These are phyloP conservation scores for Okapia johnstoni DNA, from an alignment of 2,113 vertebrate species.

Conservation along the genomic window DNA sequence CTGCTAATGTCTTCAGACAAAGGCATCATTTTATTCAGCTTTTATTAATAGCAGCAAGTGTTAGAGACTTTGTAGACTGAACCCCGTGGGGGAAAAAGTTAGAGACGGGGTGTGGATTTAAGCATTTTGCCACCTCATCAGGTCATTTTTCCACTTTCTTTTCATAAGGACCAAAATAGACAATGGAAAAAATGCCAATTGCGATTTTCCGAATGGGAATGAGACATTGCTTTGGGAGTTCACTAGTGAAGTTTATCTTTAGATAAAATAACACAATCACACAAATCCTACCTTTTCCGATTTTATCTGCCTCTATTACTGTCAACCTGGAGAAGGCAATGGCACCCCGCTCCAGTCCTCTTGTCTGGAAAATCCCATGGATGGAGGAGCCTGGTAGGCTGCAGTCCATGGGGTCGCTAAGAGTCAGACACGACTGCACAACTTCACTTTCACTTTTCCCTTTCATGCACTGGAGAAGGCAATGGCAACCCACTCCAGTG, in stretches of 20 bases:
- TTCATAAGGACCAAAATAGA: slow-evolving; percentile 64
- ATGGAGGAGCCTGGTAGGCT: no score
- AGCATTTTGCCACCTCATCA: slow-evolving; percentile 58
- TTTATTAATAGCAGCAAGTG: slow-evolving; percentile 72
- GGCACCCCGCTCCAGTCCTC: no score
- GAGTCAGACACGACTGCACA: no score
- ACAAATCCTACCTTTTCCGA: neutral
- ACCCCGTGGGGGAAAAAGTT: slow-evolving; percentile 30
- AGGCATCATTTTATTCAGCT: slow-evolving; percentile 68
- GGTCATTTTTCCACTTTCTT: slow-evolving; percentile 46
- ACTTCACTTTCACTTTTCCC: no score
- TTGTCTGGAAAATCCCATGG: no score
- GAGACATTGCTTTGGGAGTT: neutral
- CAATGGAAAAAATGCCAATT: slow-evolving; percentile 57
- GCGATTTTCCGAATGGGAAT: slow-evolving; percentile 45
- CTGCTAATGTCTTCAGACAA: slow-evolving; percentile 67
- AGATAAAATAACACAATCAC: slow-evolving; percentile 13
- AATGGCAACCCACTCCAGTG: no score
- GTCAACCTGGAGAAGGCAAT: neutral
- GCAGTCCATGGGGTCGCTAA: no score
- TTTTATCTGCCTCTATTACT: neutral
- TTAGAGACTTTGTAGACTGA: slow-evolving; percentile 50
- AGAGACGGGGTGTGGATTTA: slow-evolving; percentile 37
- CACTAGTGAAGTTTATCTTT: slow-evolving; percentile 27
- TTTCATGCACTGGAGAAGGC: no score